A percentile compares a stretch with the other conserved stretches of the same genome.
phyloP scores from a whole-genome alignment of 2,113 vertebrate genomes.

The Pangasianodon hypophthalmus region DNA sequence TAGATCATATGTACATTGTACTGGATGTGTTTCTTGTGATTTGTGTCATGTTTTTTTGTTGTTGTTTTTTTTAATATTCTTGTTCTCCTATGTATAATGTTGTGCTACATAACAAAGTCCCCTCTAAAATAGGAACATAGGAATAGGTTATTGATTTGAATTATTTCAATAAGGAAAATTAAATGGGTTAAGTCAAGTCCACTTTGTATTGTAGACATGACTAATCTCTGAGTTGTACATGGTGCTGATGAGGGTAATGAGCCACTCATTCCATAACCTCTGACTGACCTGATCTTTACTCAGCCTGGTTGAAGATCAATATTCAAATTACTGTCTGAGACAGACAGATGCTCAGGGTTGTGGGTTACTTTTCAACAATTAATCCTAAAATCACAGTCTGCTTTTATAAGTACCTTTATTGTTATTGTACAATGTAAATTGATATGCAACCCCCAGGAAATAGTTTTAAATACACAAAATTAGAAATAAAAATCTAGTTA shows the following conservation, averaged over 20 bases:
- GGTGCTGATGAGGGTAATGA: not conserved
- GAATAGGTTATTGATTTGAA: not conserved
- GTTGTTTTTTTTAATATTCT: not conserved
- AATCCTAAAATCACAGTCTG: not conserved
- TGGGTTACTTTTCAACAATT: not conserved
- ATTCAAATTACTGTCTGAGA: not conserved
- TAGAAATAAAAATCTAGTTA: not conserved
- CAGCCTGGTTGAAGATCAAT: not conserved
- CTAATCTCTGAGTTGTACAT: not conserved
- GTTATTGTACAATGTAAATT: not conserved
- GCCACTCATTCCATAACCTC: not conserved
- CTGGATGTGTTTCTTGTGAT: not conserved
- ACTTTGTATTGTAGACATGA: not conserved
- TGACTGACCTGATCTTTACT: not conserved
- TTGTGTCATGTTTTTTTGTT: not conserved
- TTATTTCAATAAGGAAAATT: not conserved
- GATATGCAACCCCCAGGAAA: not conserved
- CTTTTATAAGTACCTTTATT: not conserved
- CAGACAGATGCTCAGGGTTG: not conserved
- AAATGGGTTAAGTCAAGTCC: not conserved
- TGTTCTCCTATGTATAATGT: not conserved
- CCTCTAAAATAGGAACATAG: not conserved
- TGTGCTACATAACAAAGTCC: not conserved
- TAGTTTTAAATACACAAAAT: not conserved
- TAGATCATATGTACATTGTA: not conserved